These are phyloP conservation scores for Kobus ellipsiprymnus DNA, from an alignment of 2,113 vertebrate genomes.

Conservation along the genomic window DNA sequence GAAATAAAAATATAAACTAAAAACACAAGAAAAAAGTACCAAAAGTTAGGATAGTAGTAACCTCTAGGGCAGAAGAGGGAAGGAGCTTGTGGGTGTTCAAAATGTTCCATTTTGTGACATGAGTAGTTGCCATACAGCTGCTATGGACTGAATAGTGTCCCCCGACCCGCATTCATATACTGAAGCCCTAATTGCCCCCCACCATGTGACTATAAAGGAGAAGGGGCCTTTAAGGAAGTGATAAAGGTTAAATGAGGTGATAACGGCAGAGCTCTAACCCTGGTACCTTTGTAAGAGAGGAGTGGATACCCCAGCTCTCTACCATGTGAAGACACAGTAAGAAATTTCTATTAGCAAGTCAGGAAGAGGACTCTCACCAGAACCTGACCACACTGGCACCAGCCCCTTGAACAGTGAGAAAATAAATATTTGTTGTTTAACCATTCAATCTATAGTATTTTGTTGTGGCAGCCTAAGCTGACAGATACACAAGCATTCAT, in stretches of 20 bases:
- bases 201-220: neutral
- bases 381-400: neutral
- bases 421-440: neutral
- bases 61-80: neutral
- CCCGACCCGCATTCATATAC: accelerated
- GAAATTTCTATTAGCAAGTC: neutral
- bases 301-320: neutral
- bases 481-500: neutral
- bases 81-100: neutral
- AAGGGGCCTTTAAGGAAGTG: neutral
- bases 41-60: neutral
- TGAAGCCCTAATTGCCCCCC: neutral
- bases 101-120: neutral
- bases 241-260: neutral
- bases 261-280: neutral
- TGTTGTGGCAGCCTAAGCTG: neutral
- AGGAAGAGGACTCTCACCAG: neutral
- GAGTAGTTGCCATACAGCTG: neutral
- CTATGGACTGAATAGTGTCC: neutral
- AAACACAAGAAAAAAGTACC: neutral
- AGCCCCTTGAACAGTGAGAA: neutral
- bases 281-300: neutral
- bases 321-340: neutral
- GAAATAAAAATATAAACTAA: neutral
- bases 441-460: neutral